Evolutionary conservation across 2,888 invertebrate genomes (phyloP).

Genomic region (Zootermopsis nevadensis): DNA sequence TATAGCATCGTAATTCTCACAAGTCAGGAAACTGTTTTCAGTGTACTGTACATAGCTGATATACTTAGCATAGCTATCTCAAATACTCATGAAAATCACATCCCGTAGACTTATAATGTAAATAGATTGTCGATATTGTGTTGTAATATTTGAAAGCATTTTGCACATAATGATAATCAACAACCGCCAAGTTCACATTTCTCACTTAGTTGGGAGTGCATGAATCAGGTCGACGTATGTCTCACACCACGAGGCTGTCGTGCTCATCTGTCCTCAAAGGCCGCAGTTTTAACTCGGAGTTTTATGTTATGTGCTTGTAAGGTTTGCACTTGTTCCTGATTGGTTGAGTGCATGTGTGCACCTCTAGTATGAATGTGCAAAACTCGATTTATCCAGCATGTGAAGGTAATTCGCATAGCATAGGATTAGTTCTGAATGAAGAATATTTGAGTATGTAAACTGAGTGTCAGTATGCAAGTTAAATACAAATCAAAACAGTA

Average conservation of each 20-base stretch:
- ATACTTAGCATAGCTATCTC: constrained; percentile 48
- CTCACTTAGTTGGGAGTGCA: neutral
- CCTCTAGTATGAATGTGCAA: constrained; percentile 31
- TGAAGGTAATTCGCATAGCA: constrained; percentile 5
- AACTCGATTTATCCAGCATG: constrained; percentile 14
- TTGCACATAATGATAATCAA: constrained; percentile 46
- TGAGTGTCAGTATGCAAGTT: constrained; percentile 40
- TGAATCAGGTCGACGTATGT: neutral
- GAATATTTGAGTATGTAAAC: neutral
- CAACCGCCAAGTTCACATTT: neutral
- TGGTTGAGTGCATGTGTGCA: constrained; percentile 40
- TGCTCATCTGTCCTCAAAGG: constrained; percentile 50
- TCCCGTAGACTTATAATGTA: constrained; percentile 52
- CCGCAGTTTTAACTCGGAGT: constrained; percentile 42
- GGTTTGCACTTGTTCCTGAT: constrained; percentile 47
- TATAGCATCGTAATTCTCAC: constrained; percentile 45
- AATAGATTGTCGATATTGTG: constrained; percentile 53
- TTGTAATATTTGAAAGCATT: constrained; percentile 52
- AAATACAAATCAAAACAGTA: constrained; percentile 49
- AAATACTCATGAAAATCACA: constrained; percentile 50
- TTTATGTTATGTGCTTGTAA: constrained; percentile 47
- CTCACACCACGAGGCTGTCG: constrained; percentile 28
- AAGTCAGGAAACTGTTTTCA: constrained; percentile 45
- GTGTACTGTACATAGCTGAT: constrained; percentile 53
- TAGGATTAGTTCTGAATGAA: constrained; percentile 4